phyloP scores from a whole-genome alignment of 2,113 vertebrate genomes.

The Ameiurus melas region DNA sequence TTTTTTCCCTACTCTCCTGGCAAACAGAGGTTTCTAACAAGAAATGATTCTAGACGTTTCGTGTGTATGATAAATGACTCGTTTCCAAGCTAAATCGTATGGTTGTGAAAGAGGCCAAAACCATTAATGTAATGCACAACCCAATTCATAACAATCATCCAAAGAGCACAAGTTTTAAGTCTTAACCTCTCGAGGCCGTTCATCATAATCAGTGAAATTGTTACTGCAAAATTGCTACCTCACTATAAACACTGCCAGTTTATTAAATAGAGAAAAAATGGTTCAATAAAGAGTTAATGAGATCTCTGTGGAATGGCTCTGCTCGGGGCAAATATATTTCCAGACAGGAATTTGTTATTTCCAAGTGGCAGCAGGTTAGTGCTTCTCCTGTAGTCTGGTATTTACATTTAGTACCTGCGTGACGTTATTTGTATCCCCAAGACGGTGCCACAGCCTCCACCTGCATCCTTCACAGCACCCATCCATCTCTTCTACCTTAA shows the following conservation, averaged over 20 bases:
- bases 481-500: slow-evolving; percentile 35
- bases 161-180: slow-evolving; percentile 25
- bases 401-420: slow-evolving; percentile 32
- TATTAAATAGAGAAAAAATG: slow-evolving; percentile 37
- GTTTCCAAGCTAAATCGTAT: neutral
- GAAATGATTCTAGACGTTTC: neutral
- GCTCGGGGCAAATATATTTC: slow-evolving; percentile 41
- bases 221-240: slow-evolving; percentile 24
- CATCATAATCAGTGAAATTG: slow-evolving; percentile 33
- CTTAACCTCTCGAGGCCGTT: slow-evolving; percentile 20
- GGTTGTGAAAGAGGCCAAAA: slow-evolving; percentile 1
- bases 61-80: slow-evolving; percentile 8
- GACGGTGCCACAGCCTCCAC: slow-evolving; percentile 4
- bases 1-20: neutral
- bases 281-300: slow-evolving; percentile 51
- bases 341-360: slow-evolving; percentile 33
- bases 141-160: slow-evolving; percentile 34
- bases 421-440: slow-evolving; percentile 25
- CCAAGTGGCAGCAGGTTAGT: slow-evolving; percentile 31
- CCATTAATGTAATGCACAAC: slow-evolving; percentile 27
- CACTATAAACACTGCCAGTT: slow-evolving; percentile 22
- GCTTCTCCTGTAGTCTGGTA: slow-evolving; percentile 11
- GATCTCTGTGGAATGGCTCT: slow-evolving; percentile 18
- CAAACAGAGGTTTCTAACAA: slow-evolving; percentile 7
- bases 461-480: slow-evolving; percentile 18